Conservation (phyloP, 53 echinoderm and acorn worm genomes). For the Temnopleurus reevesii region DNA sequence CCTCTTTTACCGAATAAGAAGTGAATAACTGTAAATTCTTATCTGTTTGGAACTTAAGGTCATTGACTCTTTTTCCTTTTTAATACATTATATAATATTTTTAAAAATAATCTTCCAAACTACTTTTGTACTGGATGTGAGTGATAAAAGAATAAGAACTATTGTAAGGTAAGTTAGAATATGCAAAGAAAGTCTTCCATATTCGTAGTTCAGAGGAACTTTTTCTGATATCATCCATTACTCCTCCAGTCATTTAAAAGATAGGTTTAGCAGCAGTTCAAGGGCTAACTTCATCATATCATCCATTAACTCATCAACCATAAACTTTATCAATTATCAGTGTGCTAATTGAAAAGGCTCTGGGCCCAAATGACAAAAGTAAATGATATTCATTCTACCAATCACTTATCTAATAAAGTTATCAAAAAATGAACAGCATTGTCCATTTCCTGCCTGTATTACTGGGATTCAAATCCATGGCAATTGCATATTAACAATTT, state of each 20-base stretch:
- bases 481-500: background rate
- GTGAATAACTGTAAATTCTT: too few relatives aligned
- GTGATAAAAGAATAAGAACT: too few relatives aligned
- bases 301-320: background rate
- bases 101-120: too few relatives aligned
- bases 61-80: too few relatives aligned
- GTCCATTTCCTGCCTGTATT: background rate
- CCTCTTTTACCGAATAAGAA: too few relatives aligned
- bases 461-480: background rate
- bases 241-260: background rate
- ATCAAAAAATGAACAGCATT: background rate
- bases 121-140: too few relatives aligned
- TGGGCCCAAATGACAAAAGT: background rate
- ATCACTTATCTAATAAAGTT: background rate
- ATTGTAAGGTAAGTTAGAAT: too few relatives aligned
- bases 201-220: background rate
- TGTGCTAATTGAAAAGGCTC: background rate
- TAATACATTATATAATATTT: too few relatives aligned
- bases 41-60: too few relatives aligned
- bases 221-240: too few relatives aligned
- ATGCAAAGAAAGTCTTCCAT: background rate
- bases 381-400: background rate
- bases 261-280: background rate
- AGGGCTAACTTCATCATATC: constrained; percentile 4
- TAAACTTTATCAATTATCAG: constrained; percentile 19